Base-by-base conservation (phyloP, 1,140 invertebrate species). In the Achroia grisella region DNA sequence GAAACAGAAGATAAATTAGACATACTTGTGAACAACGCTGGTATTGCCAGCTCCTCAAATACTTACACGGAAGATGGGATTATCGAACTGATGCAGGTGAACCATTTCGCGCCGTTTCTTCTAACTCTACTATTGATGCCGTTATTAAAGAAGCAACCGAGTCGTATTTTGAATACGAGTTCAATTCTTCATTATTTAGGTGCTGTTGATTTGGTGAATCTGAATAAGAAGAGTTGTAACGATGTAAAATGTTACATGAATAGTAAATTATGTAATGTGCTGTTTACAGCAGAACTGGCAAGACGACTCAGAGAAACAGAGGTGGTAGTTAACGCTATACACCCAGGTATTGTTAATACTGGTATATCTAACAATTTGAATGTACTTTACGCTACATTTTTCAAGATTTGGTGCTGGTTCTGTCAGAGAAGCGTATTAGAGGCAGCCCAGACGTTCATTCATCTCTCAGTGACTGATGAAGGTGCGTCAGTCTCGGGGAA, bases 21-120 rank as follows among this genome's bases (percentile, higher is more conserved):
- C 74, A 90, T 95, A 12, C 71, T 95, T 1, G 88, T 95, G 32
- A 93, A 95, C 62, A 95, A 95, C 71, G 93, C 93, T 6, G 92
- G 90, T 9, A 64, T 1, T 14, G 87, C 2, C 11, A 41, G 40
- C n/a, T 8, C 34, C 3, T 14, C 10, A 23, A 14, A 52, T n/a
- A 56, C 13, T 70, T 89, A 71, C 50, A 89, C 55, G 89, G 90
- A 90, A 58, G 94, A 96, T 79, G 92, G 91, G 4, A 66, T 95
- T 6, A 93, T 95, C 68, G 75, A 90, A 49, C 93, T 91, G 0
- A 95, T 94, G 91, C 93, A 91, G 3, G 93, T 92, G 3, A 96
- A 97, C 81, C 90, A 95, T 66, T 93, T 93, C 68, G 93, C 93
- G 0, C 93, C 92, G 33, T 95, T 94, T 67, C 83, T 95, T 5